phyloP scores from a whole-genome alignment of 2,888 invertebrate genomes.

The Tetranychus piercei region DNA sequence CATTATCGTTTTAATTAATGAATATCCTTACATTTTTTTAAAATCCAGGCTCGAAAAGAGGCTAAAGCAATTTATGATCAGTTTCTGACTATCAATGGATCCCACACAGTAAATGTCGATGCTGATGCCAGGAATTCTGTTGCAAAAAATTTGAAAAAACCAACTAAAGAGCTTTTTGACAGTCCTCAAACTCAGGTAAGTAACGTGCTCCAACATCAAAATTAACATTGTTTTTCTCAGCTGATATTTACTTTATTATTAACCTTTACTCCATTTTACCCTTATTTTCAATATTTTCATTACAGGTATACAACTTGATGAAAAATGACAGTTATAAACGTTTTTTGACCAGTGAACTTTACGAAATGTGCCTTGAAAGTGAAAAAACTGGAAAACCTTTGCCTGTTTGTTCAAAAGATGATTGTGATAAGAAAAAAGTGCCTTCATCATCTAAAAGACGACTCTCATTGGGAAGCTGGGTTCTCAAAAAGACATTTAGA shows the following conservation, averaged over 20 bases:
- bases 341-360: not conserved
- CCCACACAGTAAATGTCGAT: conserved; percentile 2
- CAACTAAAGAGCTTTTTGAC: conserved; percentile 4
- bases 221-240: not conserved
- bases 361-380: conserved; percentile 7
- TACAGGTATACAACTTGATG: conserved; percentile 3
- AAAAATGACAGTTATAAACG: conserved; percentile 12
- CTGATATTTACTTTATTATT: no score
- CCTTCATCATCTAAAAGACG: conserved; percentile 11
- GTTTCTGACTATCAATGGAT: not conserved
- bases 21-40: not conserved
- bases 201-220: not conserved
- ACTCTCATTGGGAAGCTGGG: not conserved
- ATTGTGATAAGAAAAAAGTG: not conserved
- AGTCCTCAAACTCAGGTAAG: conserved; percentile 7
- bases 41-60: not conserved
- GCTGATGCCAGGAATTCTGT: not conserved
- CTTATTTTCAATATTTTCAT: no score
- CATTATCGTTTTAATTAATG: not conserved
- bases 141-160: not conserved
- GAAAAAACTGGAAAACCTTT: conserved; percentile 9
- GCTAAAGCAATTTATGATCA: conserved; percentile 2
- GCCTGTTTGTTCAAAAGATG: conserved; percentile 5
- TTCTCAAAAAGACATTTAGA: not conserved
- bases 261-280: no score